Evolutionary conservation across 2,113 vertebrate species (phyloP), one percentile per base, ranked within the genome.

Genomic region (Taurulus bubalis): DNA sequence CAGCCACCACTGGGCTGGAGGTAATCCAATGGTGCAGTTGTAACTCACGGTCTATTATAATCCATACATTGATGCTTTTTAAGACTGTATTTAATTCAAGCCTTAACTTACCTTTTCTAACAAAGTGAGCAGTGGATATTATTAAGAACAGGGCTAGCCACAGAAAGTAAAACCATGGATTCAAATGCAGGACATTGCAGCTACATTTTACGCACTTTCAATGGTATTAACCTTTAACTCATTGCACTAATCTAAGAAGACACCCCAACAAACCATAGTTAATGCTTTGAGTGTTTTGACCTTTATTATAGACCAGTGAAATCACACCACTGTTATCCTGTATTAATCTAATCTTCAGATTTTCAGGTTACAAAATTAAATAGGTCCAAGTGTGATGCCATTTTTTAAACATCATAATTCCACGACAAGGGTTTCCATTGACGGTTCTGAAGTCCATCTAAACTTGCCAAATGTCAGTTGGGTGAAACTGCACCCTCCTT

Each of bases 391-490:
- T 36, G 30, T 20, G 18, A 62, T 38, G 47, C 2, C 24, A 24
- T 47, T 49, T 28, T 68, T 68, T 14, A 67, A 40, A 30, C 45
- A 75, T n/a, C 34, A 62, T 59, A 28, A 72, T 47, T 62, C 8
- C 36, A 59, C 1, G n/a, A 14, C 0, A 1, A 2, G 16, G 28
- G 64, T 49, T 42, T 65, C 32, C 40, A 59, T 2, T 36, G 3
- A 53, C 8, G 14, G 15, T 38, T 53, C 9, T 40, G 15, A 15
- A 14, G 4, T 71, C 30, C 58, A 28, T 51, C 20, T 45, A n/a
- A 66, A 59, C 26, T 45, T 64, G 20, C 55, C 20, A 65, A 51
- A 84, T 78, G 42, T 66, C 66, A 59, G 28, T 10, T 3, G 55
- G 60, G 18, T 78, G 24, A 80, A 87, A 15, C 4, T 70, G n/a